A percentile compares a stretch with the other conserved stretches of the same genome.
Conservation (phyloP, 2,888 invertebrate genomes). For the Cremastinae sp. region DNA sequence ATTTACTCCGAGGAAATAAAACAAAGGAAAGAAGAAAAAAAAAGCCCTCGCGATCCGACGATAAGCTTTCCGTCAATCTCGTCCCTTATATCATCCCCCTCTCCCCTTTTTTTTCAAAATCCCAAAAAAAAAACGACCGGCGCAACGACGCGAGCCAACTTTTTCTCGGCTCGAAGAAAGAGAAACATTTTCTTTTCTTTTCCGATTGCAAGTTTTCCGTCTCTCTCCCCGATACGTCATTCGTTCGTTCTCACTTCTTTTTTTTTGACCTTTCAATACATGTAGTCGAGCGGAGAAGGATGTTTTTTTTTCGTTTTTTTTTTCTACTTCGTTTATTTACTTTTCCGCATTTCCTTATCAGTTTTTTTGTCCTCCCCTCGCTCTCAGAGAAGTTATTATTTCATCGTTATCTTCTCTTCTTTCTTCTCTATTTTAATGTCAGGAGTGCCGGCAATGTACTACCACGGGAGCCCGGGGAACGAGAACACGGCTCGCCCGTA, state of each 20-base stretch:
- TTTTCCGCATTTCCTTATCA: slow-evolving; percentile 14
- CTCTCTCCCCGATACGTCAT: too few species aligned
- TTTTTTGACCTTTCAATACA: background rate
- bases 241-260: background rate
- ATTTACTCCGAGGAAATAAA: slow-evolving; percentile 26
- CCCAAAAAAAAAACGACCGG: background rate
- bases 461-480: slow-evolving; percentile 75
- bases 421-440: slow-evolving; percentile 72
- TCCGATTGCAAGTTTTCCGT: too few species aligned
- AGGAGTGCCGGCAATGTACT: slow-evolving; percentile 77
- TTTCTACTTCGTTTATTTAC: background rate
- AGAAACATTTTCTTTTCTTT: background rate
- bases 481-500: slow-evolving; percentile 74
- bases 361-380: slow-evolving; percentile 8
- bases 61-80: slow-evolving; percentile 31
- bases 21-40: slow-evolving; percentile 1
- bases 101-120: background rate
- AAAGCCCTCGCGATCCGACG: slow-evolving; percentile 20
- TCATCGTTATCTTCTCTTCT: slow-evolving; percentile 29
- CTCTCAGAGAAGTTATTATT: slow-evolving; percentile 41
- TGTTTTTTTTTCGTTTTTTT: background rate
- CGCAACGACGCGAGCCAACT: background rate
- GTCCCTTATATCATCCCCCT: background rate
- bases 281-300: background rate
- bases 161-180: too few species aligned